These are phyloP conservation scores for Bradypus variegatus DNA, from an alignment of 2,797 vertebrate genomes.

Conservation along the genomic window DNA sequence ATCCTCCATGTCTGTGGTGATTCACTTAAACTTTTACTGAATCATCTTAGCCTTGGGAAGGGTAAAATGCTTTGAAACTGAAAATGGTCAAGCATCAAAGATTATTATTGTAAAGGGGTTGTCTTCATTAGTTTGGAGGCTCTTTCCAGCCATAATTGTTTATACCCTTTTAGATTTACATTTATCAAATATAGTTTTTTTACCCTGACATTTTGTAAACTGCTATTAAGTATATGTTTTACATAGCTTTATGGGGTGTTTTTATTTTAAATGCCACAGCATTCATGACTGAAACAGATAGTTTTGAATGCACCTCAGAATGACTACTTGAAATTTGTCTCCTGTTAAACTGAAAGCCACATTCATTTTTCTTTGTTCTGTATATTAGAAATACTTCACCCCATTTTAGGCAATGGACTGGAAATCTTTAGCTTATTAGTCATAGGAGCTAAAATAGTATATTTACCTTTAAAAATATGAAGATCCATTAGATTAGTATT, in stretches of 20 bases:
- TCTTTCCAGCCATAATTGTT: slow-evolving; percentile 3
- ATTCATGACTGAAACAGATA: slow-evolving; percentile 10
- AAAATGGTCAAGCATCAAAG: slow-evolving; percentile 5
- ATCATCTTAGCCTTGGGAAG: neutral
- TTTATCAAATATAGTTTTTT: neutral
- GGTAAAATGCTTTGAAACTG: neutral
- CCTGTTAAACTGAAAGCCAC: slow-evolving; percentile 1
- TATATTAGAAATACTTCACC: slow-evolving; percentile 28
- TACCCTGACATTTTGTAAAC: slow-evolving; percentile 7
- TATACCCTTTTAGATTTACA: neutral
- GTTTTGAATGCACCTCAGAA: neutral
- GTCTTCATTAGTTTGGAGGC: neutral
- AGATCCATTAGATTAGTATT: slow-evolving; percentile 10
- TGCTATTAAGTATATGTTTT: neutral
- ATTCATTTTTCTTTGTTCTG: slow-evolving; percentile 25
- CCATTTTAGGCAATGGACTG: slow-evolving; percentile 36
- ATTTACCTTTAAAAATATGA: slow-evolving; percentile 13
- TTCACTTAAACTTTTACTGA: neutral
- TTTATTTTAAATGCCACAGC: slow-evolving; percentile 36
- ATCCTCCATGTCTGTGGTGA: neutral
- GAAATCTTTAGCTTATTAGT: slow-evolving; percentile 32
- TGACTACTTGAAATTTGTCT: slow-evolving; percentile 13
- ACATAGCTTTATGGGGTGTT: neutral
- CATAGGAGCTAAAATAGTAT: neutral
- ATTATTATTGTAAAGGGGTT: neutral